phyloP scores from a whole-genome alignment of 2,113 vertebrate species.

The Microcebus tavaratra region DNA sequence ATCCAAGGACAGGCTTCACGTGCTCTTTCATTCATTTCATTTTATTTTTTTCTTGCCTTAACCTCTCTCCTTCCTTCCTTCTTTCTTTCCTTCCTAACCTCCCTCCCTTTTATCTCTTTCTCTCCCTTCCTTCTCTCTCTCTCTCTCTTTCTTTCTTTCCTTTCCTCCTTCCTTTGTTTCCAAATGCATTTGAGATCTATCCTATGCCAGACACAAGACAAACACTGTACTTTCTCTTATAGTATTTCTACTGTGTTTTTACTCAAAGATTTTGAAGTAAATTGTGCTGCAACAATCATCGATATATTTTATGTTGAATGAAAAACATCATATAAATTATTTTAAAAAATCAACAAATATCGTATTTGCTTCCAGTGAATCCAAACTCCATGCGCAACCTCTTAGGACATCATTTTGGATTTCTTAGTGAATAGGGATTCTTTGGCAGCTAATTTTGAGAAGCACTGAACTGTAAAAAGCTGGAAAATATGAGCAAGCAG shows the following conservation, averaged over 20 bases:
- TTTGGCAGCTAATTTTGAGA: not conserved
- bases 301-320: not conserved
- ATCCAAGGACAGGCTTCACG: not conserved
- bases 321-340: not conserved
- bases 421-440: not conserved
- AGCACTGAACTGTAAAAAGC: accelerated
- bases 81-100: accelerated
- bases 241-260: not conserved
- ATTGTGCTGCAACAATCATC: not conserved
- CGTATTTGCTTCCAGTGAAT: not conserved
- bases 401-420: not conserved
- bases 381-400: not conserved
- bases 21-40: not conserved
- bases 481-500: not conserved
- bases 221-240: not conserved
- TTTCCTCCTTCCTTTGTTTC: not conserved
- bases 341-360: not conserved
- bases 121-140: accelerated
- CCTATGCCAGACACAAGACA: not conserved
- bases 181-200: not conserved
- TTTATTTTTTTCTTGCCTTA: not conserved
- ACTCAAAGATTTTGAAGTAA: not conserved
- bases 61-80: not conserved
- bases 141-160: accelerated
- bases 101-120: not conserved